These are phyloP conservation scores for Eupithecia insigniata DNA, from an alignment of 2,888 invertebrate species.

Conservation along the genomic window DNA sequence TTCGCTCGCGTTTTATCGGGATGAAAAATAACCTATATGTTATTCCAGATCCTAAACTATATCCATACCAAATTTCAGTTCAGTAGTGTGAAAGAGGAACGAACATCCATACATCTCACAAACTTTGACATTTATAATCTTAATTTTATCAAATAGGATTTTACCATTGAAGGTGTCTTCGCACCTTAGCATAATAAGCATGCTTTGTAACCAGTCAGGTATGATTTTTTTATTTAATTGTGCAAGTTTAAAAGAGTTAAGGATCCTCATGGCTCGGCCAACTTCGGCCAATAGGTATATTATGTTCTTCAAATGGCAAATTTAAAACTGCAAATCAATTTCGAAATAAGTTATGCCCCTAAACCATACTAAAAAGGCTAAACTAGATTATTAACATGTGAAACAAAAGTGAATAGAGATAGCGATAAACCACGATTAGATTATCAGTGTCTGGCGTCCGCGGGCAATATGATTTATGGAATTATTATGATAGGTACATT, in stretches of 20 bases:
- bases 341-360: background rate
- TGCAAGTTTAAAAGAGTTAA: background rate
- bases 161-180: too few relatives aligned
- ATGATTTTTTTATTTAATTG: background rate
- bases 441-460: slow-evolving; percentile 65
- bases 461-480: slow-evolving; percentile 65
- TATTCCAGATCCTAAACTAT: too few relatives aligned
- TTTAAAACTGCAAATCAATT: background rate
- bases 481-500: slow-evolving; percentile 68
- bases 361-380: slow-evolving; percentile 7
- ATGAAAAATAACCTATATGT: too few relatives aligned
- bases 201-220: too few relatives aligned
- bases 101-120: too few relatives aligned
- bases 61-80: too few relatives aligned
- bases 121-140: too few relatives aligned
- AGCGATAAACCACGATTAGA: slow-evolving; percentile 64
- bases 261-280: background rate
- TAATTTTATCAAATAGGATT: too few relatives aligned
- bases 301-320: background rate
- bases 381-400: slow-evolving; percentile 33
- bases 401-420: slow-evolving; percentile 52
- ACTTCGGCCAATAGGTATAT: background rate
- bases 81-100: too few relatives aligned
- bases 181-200: too few relatives aligned
- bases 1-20: too few relatives aligned